These are phyloP conservation scores for Myotis lucifugus DNA, from an alignment of 2,113 vertebrate genomes.

Conservation along the genomic window DNA sequence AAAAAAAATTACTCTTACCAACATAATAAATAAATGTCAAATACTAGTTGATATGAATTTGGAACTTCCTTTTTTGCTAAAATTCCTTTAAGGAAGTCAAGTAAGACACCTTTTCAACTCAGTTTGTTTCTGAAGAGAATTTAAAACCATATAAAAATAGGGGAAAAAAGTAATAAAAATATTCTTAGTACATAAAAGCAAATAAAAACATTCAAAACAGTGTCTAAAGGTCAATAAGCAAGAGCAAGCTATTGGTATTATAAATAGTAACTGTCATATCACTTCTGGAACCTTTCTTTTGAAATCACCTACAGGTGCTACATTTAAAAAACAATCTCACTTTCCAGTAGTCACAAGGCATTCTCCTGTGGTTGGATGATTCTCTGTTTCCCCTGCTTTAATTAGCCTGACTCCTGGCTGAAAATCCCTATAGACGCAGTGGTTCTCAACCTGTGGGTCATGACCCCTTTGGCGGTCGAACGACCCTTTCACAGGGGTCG, in stretches of 20 bases:
- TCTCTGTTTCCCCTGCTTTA: not conserved
- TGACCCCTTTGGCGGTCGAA: too few relatives aligned
- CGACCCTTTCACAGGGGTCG: too few relatives aligned
- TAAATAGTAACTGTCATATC: not conserved
- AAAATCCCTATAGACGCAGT: not conserved
- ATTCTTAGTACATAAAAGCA: not conserved
- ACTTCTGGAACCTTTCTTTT: not conserved
- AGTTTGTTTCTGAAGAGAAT: constrained; percentile 43
- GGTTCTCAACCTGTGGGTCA: too few relatives aligned
- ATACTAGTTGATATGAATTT: not conserved
- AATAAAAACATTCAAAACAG: not conserved
- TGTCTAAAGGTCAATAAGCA: not conserved
- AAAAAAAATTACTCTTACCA: not conserved
- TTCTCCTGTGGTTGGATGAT: not conserved
- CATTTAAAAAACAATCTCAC: not conserved
- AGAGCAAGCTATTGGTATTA: not conserved
- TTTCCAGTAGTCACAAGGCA: not conserved
- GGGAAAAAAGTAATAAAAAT: not conserved
- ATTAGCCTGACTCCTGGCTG: not conserved
- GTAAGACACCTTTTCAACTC: not conserved
- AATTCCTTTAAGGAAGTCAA: not conserved
- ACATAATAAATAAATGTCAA: constrained; percentile 35
- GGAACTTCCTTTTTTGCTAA: not conserved
- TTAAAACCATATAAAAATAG: not conserved
- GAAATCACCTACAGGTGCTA: not conserved